These are phyloP conservation scores for Alauda arvensis DNA, from an alignment of 2,797 vertebrate genomes.

Conservation along the genomic window DNA sequence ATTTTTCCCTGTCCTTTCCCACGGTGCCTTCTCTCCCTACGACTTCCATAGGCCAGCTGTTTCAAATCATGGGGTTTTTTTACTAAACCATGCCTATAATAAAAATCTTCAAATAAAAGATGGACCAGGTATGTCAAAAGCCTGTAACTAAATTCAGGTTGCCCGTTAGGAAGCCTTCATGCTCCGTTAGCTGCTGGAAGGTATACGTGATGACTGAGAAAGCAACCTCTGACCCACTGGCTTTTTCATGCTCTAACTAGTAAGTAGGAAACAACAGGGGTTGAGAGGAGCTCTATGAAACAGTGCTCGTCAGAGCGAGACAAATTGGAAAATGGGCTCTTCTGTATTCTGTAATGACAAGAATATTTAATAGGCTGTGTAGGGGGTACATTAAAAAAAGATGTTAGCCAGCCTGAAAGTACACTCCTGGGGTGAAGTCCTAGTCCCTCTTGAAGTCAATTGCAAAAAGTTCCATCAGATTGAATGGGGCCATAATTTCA, in stretches of 20 bases:
- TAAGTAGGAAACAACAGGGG: slow-evolving; percentile 64
- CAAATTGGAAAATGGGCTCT: slow-evolving; percentile 49
- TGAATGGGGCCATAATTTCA: slow-evolving; percentile 36
- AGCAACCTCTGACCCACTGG: slow-evolving; percentile 48
- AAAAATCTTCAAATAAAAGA: slow-evolving; percentile 23
- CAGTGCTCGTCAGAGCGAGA: slow-evolving; percentile 16
- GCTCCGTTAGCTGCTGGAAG: not conserved
- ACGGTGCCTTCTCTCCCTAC: not conserved
- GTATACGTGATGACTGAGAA: slow-evolving; percentile 21
- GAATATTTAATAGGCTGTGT: slow-evolving; percentile 59
- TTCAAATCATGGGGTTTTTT: not conserved
- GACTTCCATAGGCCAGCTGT: not conserved
- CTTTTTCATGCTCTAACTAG: slow-evolving; percentile 64
- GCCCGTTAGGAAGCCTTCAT: slow-evolving; percentile 21
- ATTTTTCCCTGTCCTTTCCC: not conserved
- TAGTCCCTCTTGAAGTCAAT: slow-evolving; percentile 36
- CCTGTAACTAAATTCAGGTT: slow-evolving; percentile 26
- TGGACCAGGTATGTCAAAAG: slow-evolving; percentile 14
- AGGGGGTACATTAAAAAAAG: slow-evolving; percentile 56
- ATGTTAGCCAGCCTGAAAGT: slow-evolving; percentile 37
- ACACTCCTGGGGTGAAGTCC: slow-evolving; percentile 36
- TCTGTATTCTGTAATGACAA: slow-evolving; percentile 49
- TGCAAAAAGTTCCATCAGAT: slow-evolving; percentile 31
- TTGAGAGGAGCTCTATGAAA: slow-evolving; percentile 44
- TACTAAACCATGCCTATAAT: not conserved